Percentiles rank a stretch among this genome's conserved stretches.
Evolutionary conservation across 1,140 invertebrate species (phyloP).

Genomic region (Sarcophaga peregrina): DNA sequence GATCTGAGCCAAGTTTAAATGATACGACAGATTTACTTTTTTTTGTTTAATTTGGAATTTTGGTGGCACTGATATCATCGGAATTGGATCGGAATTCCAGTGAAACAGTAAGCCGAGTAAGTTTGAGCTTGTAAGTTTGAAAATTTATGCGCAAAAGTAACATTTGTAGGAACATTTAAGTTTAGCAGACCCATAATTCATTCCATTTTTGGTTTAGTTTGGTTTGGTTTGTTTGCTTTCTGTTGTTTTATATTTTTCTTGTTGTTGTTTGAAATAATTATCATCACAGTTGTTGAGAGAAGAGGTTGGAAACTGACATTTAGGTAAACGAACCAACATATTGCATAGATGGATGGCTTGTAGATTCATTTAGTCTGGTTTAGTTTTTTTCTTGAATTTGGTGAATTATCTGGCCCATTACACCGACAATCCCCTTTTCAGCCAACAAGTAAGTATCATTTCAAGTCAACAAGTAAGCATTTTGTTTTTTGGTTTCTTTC

Average conservation of each 20-base stretch:
- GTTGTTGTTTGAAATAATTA: conserved; percentile 32
- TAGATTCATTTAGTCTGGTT: background rate
- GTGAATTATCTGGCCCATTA: conserved; percentile 50
- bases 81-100: conserved; percentile 30
- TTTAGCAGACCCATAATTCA: conserved; percentile 33
- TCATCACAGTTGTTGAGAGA: conserved; percentile 17
- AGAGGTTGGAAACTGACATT: conserved; percentile 9
- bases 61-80: conserved; percentile 37
- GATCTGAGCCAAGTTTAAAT: background rate
- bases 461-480: background rate
- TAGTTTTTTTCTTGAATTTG: background rate
- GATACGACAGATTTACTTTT: background rate
- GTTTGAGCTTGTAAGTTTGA: conserved; percentile 29
- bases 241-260: background rate
- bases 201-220: background rate
- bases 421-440: conserved; percentile 46
- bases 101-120: conserved; percentile 28
- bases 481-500: too few relatives aligned
- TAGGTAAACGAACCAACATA: background rate
- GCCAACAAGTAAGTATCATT: too few relatives aligned
- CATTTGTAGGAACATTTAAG: conserved; percentile 39
- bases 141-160: conserved; percentile 41
- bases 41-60: background rate
- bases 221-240: background rate
- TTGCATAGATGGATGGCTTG: conserved; percentile 7